Evolutionary conservation across 1,140 invertebrate species (phyloP), one percentile per base, ranked within the genome.

Genomic region (Leguminivora glycinivorella): DNA sequence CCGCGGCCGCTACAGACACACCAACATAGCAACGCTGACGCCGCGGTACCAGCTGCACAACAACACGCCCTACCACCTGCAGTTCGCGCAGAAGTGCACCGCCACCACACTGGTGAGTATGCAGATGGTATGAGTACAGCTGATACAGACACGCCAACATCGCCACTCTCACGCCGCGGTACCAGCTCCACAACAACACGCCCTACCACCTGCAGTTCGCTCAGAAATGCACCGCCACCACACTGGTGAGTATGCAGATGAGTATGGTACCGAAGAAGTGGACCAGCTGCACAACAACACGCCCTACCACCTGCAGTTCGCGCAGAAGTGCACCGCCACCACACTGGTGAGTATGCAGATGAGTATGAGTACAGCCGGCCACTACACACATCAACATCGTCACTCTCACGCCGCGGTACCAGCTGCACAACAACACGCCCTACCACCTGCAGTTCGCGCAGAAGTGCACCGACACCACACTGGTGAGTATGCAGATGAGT

Each of bases 21-120:
- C 98, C 2, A 97, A 96, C 81, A 96, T 99, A 77, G 96, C 99
- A 12, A 98, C 97, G 9, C 93, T 99, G 72, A 96, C 97, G 4
- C 98, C 98, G 31, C 93, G 98, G 76, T 99, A 96, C 92, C 96
- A 98, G 85, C 92, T 99, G 52, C 96, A 99, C 83, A 99, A 99
- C 91, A 95, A 95, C 84, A 98, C 97, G 7, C 94, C 94, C 0
- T 95, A 93, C 79, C 95, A 94, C 56, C 91, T 99, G 70, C 95
- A 98, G 79, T 95, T 99, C 83, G 95, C 97, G 56, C 98, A 99
- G 89, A 95, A 95, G 78, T 96, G 94, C 83, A 95, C 95, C 73
- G 94, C 95, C 0, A 94, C 94, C 0, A 92, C 91, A 25, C 84
- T 93, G 69, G 93, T 93, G 69, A 87, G 91, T 85, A 17, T 17